Evolutionary conservation across 2,797 vertebrate species (phyloP), one percentile per base, ranked within the genome.

Genomic region (Chaetophractus vellerosus): DNA sequence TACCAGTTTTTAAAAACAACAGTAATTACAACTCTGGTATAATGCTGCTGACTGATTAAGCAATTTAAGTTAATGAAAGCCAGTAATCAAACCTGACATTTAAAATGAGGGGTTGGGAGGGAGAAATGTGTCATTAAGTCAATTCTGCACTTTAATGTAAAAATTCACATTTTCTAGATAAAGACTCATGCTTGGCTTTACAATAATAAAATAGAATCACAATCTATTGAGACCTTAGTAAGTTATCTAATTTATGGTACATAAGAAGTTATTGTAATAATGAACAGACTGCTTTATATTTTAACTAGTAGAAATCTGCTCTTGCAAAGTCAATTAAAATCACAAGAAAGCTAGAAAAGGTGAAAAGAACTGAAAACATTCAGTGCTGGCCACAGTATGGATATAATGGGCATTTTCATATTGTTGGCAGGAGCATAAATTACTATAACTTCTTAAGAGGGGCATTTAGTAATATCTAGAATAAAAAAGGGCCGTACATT

Each of bases 321-420:
- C 59, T 80, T 83, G 57, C 50, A 75, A 91, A 88, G 64, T 91
- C 18, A 79, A 72, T 63, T 88, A 88, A 74, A 88, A 91, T 84
- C 28, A 83, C 31, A 92, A 55, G 45, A 83, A 91, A 81, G 52
- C 21, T 41, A 90, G 45, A 82, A 76, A 94, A 64, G 63, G 19
- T 63, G n/a, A 28, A 33, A 26, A 2, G 63, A 15, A 45, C 26
- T 75, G 74, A 71, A 85, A 71, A 82, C 28, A 61, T 75, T 68
- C 33, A 76, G n/a, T 0, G 3, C 18, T 64, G 52, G 57, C 38
- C 26, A 41, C 21, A n/a, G 9, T 72, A 64, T 8, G 12, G 33
- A 50, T n/a, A 79, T 18, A 68, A 63, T 9, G 19, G 24, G 48
- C 7, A 85, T 33, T 50, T 78, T 64, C 76, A 71, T 33, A 48